Percentiles rank a stretch among this genome's conserved stretches.
These are phyloP conservation scores for Spea multiplicata DNA, from an alignment of 2,113 vertebrate genomes.

Conservation along the genomic window DNA sequence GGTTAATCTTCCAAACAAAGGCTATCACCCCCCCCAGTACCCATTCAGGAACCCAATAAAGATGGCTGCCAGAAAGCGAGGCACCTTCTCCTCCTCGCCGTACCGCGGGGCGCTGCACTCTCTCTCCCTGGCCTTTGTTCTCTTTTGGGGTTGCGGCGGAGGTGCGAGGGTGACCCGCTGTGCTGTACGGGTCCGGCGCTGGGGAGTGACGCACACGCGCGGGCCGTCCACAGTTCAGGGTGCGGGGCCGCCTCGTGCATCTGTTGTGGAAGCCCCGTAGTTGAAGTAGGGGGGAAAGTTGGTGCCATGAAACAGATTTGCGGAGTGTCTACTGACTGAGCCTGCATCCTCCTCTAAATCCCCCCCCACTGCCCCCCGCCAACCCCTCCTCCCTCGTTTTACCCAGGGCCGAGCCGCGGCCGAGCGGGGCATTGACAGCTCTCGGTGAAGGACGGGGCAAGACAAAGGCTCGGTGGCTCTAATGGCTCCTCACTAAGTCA, in stretches of 20 bases:
- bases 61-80: slow-evolving; percentile 19
- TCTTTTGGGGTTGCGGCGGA: not conserved
- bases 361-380: not conserved
- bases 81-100: not conserved
- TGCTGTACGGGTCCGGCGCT: not conserved
- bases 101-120: not conserved
- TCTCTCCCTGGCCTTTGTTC: not conserved
- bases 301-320: not conserved
- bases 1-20: slow-evolving; percentile 4
- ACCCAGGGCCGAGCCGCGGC: not conserved
- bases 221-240: not conserved
- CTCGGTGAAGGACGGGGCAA: not conserved
- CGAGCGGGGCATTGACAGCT: slow-evolving; percentile 4
- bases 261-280: not conserved
- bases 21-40: too few species aligned
- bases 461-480: not conserved
- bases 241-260: not conserved
- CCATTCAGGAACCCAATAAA: not conserved
- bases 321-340: not conserved
- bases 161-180: not conserved
- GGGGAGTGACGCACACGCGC: not conserved
- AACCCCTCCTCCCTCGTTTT: not conserved
- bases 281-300: not conserved
- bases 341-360: not conserved
- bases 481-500: slow-evolving; percentile 17